Evolutionary conservation across 1,140 invertebrate species (phyloP).

Genomic region (Ceratosolen solmsi): DNA sequence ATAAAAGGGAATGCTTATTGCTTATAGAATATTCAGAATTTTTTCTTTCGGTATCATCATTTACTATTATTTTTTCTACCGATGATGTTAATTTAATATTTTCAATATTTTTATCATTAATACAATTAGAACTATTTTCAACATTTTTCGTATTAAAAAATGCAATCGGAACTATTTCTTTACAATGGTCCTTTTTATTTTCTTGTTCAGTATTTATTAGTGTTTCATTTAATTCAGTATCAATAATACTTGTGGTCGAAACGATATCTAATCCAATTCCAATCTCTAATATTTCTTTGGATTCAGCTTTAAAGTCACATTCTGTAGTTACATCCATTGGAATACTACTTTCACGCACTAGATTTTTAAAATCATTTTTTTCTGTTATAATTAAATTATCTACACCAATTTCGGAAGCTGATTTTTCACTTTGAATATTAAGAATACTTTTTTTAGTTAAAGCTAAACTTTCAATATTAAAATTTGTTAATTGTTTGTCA

Average conservation of each 20-base stretch:
- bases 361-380: neutral
- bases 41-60: slow-evolving; percentile 3
- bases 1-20: slow-evolving; percentile 10
- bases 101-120: neutral
- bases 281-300: neutral
- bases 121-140: neutral
- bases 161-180: neutral
- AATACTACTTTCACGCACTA: neutral
- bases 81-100: neutral
- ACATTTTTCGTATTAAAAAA: neutral
- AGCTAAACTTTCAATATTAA: slow-evolving; percentile 3
- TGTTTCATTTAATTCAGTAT: neutral
- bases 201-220: neutral
- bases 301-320: neutral
- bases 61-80: neutral
- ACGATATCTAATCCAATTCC: neutral
- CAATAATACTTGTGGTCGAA: neutral
- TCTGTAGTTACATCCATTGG: neutral
- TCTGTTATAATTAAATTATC: neutral
- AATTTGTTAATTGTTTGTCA: neutral
- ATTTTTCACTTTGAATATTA: slow-evolving; percentile 14
- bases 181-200: neutral
- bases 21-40: neutral
- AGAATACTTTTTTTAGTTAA: slow-evolving; percentile 20
- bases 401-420: neutral